Evolutionary conservation across 1,140 invertebrate species (phyloP).

Genomic region (Condylostylus longicornis): DNA sequence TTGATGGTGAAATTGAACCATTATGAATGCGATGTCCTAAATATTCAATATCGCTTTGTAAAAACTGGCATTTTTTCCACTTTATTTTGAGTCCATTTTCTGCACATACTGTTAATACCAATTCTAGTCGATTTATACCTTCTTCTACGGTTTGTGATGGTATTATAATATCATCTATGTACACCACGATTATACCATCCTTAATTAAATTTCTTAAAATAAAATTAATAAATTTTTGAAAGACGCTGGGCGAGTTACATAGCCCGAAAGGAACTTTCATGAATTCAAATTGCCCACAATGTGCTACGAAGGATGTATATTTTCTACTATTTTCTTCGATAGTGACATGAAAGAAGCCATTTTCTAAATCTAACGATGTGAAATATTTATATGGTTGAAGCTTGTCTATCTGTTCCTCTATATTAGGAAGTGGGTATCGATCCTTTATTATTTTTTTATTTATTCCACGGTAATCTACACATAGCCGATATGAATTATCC

Average conservation of each 20-base stretch:
- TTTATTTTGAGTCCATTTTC: conserved; percentile 26
- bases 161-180: conserved; percentile 9
- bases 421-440: conserved; percentile 15
- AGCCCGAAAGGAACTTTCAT: conserved; percentile 21
- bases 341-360: conserved; percentile 8
- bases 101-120: conserved; percentile 13
- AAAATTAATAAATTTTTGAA: conserved; percentile 17
- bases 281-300: conserved; percentile 8
- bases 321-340: conserved; percentile 9
- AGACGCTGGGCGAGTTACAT: conserved; percentile 16
- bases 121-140: conserved; percentile 11
- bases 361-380: conserved; percentile 16
- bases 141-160: conserved; percentile 7
- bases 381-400: conserved; percentile 7
- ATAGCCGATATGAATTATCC: conserved; percentile 11
- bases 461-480: conserved; percentile 15
- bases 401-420: conserved; percentile 10
- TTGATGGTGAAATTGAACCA: conserved; percentile 16
- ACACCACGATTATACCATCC: conserved; percentile 2
- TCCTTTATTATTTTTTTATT: conserved; percentile 15
- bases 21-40: conserved; percentile 14
- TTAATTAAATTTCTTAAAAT: conserved; percentile 4
- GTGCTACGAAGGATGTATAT: conserved; percentile 10
- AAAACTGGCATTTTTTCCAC: conserved; percentile 26
- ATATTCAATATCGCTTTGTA: conserved; percentile 20